Evolutionary conservation across 1,140 invertebrate species (phyloP), one percentile per base, ranked within the genome.

Genomic region (Plutomurus gul): DNA sequence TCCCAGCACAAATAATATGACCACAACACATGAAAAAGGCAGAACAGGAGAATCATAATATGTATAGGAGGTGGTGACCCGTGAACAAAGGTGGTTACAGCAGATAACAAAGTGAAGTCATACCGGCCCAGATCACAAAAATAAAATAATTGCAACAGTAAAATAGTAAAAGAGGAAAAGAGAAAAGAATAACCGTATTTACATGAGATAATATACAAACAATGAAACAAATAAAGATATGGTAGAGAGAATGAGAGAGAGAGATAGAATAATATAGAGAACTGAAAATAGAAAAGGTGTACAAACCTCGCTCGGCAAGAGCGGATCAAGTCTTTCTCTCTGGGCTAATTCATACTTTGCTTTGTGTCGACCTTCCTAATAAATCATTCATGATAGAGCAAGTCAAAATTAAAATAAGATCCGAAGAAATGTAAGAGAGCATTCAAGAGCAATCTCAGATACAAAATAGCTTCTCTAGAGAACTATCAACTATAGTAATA

Each of bases 281-380:
- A 80, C 40, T 65, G 36, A 76, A 82, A 77, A 80, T 80, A 76
- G 39, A 77, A 78, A 80, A 81, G 39, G 36, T 74, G 56, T 77
- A 83, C 82, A 77, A 83, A 84, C 83, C 83, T 84, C 83, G 40
- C 74, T 80, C 20, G 72, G 70, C 51, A 82, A 71, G 47, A 83
- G 78, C 73, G 82, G 82, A 82, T 84, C 82, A 71, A 82, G 83
- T 72, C 83, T 81, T 82, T 84, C 83, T 81, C 82, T 78, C 75
- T 83, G 82, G 30, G 82, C 82, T 79, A 84, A 75, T 72, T 84
- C 82, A 83, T 84, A 84, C 77, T 83, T 83, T 77, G 60, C 83
- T 71, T 80, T 83, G 80, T 83, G 78, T 11, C 82, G 82, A 77
- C 83, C 49, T 72, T 84, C 83, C 83, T 84, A 79, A 79, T 76